Evolutionary conservation across 1,140 invertebrate species (phyloP).

Genomic region (Amyelois transitella): DNA sequence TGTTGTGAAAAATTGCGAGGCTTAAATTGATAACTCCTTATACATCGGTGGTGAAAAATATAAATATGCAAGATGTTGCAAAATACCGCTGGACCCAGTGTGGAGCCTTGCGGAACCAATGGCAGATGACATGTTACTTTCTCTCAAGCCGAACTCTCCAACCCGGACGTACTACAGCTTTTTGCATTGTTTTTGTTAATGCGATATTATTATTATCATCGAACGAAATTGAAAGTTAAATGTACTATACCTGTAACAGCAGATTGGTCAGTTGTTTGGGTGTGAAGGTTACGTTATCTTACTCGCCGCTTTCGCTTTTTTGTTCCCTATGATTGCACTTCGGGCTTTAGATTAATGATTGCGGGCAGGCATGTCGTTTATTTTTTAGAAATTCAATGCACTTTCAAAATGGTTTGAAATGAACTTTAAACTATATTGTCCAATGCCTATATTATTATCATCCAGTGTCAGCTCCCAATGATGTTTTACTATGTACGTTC

Average conservation of each 20-base stretch:
- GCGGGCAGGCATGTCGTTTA: no score
- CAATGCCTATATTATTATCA: no score
- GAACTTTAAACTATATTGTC: no score
- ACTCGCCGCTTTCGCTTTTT: conserved; percentile 26
- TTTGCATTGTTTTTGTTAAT: conserved; percentile 64
- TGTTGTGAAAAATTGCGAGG: not conserved
- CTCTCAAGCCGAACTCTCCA: conserved; percentile 36
- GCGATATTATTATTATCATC: conserved; percentile 48
- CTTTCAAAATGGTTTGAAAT: no score
- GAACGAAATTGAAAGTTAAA: conserved; percentile 59
- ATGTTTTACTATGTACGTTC: no score
- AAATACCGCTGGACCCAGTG: conserved; percentile 27
- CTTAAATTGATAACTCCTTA: conserved; percentile 7
- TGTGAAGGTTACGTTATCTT: conserved; percentile 25
- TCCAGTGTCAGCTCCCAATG: no score
- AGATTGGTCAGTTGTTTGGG: conserved; percentile 27
- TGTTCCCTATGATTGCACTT: not conserved
- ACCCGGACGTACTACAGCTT: conserved; percentile 49
- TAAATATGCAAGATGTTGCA: conserved; percentile 48
- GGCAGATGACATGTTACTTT: conserved; percentile 57
- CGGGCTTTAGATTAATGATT: no score
- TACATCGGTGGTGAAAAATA: conserved; percentile 25
- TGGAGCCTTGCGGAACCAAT: conserved; percentile 13
- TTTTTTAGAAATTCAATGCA: no score
- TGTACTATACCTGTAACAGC: conserved; percentile 41